Evolutionary conservation across 1,140 invertebrate genomes (phyloP).

Genomic region (Yoshiicerus persimilis): DNA sequence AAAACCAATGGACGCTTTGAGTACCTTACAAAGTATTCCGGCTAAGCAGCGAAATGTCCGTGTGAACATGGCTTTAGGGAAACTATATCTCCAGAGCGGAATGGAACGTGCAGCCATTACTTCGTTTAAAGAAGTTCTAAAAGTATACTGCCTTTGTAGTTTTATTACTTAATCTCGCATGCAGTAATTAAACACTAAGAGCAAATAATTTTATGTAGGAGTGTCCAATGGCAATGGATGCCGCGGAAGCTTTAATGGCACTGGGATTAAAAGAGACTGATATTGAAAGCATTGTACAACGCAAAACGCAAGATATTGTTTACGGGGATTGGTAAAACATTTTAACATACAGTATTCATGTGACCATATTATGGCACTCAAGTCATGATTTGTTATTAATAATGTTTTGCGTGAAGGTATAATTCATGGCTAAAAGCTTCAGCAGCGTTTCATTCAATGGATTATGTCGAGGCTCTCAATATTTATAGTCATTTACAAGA

Average conservation of each 20-base stretch:
- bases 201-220: constrained; percentile 56
- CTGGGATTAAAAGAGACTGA: constrained; percentile 71
- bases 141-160: constrained; percentile 51
- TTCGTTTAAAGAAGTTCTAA: constrained; percentile 73
- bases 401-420: constrained; percentile 61
- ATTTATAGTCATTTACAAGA: constrained; percentile 66
- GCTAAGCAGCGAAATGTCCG: constrained; percentile 68
- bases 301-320: constrained; percentile 55
- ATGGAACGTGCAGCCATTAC: constrained; percentile 71
- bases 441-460: constrained; percentile 63
- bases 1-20: constrained; percentile 65
- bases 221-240: constrained; percentile 72
- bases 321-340: constrained; percentile 59
- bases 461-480: constrained; percentile 65
- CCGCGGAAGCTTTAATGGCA: constrained; percentile 66
- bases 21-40: constrained; percentile 67
- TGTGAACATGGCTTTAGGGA: constrained; percentile 71
- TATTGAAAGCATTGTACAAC: constrained; percentile 67
- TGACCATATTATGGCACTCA: too few relatives aligned
- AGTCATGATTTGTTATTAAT: too few relatives aligned
- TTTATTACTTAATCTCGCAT: neutral
- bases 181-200: too few relatives aligned
- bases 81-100: constrained; percentile 69
- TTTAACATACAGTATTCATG: neutral
- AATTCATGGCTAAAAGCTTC: constrained; percentile 70